phyloP scores from a whole-genome alignment of 2,113 vertebrate genomes.

The Arenaria interpres region DNA sequence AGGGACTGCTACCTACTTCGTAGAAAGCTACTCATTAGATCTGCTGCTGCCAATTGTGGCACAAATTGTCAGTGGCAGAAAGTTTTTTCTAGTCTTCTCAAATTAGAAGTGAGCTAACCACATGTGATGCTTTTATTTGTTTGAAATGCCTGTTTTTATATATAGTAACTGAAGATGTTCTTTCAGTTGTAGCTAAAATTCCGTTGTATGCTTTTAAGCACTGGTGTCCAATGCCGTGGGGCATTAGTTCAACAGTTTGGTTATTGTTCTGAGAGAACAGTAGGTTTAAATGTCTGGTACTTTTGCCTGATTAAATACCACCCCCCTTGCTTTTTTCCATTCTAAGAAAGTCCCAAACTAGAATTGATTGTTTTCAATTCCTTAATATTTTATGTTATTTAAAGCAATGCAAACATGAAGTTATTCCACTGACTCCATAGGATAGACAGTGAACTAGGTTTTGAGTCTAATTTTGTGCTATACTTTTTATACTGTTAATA shows the following conservation, averaged over 20 bases:
- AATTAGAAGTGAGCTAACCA: neutral
- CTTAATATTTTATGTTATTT: neutral
- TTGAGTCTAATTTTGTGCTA: neutral
- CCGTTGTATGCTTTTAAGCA: neutral
- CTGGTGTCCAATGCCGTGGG: fast-evolving
- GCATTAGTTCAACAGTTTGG: neutral
- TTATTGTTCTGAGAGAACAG: conserved; percentile 8
- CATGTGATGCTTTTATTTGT: neutral
- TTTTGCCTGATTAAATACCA: neutral
- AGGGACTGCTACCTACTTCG: neutral
- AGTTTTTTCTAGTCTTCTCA: neutral
- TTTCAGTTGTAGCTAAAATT: neutral
- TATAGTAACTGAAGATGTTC: neutral
- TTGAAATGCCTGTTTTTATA: neutral
- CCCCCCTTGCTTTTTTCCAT: neutral
- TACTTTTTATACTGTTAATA: neutral
- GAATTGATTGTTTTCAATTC: neutral
- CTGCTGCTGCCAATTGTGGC: neutral
- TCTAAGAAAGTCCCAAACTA: neutral
- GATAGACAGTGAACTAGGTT: neutral
- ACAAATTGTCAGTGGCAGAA: neutral
- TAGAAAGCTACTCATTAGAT: neutral
- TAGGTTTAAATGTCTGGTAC: neutral
- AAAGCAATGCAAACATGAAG: neutral
- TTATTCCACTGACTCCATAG: neutral